Evolutionary conservation across 2,888 invertebrate genomes (phyloP).

Genomic region (Drosophila lutescens): DNA sequence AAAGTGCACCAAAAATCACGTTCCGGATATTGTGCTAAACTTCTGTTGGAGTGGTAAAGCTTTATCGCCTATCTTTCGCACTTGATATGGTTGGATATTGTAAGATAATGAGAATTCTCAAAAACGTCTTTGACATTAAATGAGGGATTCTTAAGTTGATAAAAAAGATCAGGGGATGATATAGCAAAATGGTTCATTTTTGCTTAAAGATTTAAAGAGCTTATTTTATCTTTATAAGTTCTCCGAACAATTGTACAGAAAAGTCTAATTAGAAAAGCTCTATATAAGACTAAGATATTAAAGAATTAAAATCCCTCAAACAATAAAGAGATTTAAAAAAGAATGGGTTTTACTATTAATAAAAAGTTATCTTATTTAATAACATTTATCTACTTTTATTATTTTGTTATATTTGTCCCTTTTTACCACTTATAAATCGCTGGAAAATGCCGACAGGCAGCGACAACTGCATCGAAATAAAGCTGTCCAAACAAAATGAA

Average conservation of each 20-base stretch:
- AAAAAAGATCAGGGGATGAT: background rate
- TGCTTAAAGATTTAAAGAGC: background rate
- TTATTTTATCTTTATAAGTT: too few relatives aligned
- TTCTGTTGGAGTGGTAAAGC: conserved; percentile 19
- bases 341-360: too few relatives aligned
- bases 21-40: conserved; percentile 28
- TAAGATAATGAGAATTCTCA: background rate
- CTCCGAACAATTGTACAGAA: too few relatives aligned
- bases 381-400: too few relatives aligned
- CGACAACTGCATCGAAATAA: conserved; percentile 46
- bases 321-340: too few relatives aligned
- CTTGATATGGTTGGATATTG: conserved; percentile 6
- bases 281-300: too few relatives aligned
- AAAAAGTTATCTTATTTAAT: too few relatives aligned
- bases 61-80: conserved; percentile 12
- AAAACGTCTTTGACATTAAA: background rate
- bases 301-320: too few relatives aligned
- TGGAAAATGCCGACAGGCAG: background rate
- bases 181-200: background rate
- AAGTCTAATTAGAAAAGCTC: too few relatives aligned
- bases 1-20: conserved; percentile 54
- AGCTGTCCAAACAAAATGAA: conserved; percentile 45
- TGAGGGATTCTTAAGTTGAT: background rate
- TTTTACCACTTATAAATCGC: background rate
- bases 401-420: too few relatives aligned